phyloP scores from a whole-genome alignment of 2,797 vertebrate species.

The Phrynocephalus forsythii region DNA sequence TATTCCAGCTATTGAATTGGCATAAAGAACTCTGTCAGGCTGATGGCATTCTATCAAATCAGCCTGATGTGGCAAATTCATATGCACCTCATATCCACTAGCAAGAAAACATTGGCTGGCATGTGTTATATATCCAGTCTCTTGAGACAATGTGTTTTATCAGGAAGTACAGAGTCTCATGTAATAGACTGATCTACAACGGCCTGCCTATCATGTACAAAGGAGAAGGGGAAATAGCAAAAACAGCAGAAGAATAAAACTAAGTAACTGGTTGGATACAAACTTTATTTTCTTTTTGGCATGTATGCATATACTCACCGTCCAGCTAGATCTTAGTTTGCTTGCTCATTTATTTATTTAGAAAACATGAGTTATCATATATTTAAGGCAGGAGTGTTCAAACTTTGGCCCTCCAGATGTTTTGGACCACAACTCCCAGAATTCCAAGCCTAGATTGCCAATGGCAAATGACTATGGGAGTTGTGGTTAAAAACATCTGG shows the following conservation, averaged over 20 bases:
- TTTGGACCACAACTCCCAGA: too few relatives aligned
- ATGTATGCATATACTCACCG: neutral
- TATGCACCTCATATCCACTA: slow-evolving; percentile 11
- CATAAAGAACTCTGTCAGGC: slow-evolving; percentile 59
- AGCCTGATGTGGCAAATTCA: slow-evolving; percentile 39
- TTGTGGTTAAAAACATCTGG: too few relatives aligned
- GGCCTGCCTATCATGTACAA: neutral
- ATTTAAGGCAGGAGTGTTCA: too few relatives aligned
- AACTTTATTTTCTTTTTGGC: neutral
- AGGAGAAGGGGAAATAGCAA: neutral
- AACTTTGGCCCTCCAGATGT: too few relatives aligned
- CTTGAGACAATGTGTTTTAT: neutral
- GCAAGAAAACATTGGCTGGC: neutral
- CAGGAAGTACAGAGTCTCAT: neutral
- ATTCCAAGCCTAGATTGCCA: too few relatives aligned
- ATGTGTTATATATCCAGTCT: neutral
- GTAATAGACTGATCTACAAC: too few relatives aligned
- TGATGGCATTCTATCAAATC: slow-evolving; percentile 47
- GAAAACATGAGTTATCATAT: neutral
- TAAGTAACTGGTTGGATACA: neutral
- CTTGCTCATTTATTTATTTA: neutral
- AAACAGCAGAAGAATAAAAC: neutral
- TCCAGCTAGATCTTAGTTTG: neutral
- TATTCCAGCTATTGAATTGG: slow-evolving; percentile 49
- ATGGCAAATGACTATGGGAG: too few relatives aligned